Conservation (phyloP, 2,797 vertebrate species). For the Helicolenus hilgendorfi region DNA sequence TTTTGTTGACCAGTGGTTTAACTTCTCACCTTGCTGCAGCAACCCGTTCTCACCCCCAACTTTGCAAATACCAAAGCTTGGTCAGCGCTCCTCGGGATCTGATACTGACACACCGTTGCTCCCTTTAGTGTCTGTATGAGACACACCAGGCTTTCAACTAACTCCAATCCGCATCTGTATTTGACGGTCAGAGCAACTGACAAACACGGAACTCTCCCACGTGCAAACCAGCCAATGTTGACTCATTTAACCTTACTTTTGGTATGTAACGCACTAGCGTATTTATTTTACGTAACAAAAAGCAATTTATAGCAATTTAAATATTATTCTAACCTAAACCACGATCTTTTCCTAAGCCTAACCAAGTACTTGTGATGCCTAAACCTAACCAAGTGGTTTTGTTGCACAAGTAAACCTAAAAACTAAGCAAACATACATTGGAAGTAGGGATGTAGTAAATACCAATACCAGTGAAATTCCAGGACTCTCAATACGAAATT, state of each 20-base stretch:
- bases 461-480: no score
- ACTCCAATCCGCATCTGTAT: neutral
- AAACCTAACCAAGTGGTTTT: no score
- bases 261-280: no score
- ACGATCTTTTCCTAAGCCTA: neutral
- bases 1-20: neutral
- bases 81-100: neutral
- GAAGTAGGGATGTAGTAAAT: no score
- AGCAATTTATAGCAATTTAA: no score
- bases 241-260: no score
- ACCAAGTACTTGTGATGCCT: neutral
- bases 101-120: neutral
- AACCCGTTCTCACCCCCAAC: neutral
- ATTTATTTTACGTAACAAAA: no score
- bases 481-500: no score
- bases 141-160: neutral
- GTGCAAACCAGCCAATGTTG: no score
- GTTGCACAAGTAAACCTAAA: neutral
- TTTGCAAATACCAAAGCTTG: neutral
- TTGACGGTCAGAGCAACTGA: neutral
- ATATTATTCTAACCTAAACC: neutral
- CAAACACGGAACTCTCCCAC: no score
- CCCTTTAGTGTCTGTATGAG: neutral
- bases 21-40: neutral
- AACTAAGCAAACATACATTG: no score